Base-by-base conservation (phyloP, 2,113 vertebrate genomes). In the Rafetus swinhoei region DNA sequence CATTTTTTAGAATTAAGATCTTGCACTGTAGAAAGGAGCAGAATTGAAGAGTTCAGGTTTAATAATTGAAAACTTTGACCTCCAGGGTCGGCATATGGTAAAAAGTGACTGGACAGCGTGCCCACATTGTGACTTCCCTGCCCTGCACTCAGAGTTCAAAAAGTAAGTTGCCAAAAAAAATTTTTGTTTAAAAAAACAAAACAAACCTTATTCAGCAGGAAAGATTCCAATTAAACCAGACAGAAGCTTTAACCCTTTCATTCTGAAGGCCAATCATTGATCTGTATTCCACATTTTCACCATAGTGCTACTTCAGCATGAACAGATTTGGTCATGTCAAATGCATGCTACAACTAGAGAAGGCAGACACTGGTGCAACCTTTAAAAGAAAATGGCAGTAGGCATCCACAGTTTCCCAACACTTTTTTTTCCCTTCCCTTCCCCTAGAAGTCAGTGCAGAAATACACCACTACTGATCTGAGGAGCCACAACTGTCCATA, bases 71-170 rank as follows among this genome's bases (percentile, higher is more conserved):
- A 87, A 13, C 3, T 83, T 60, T 52, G 76, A 8, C 50, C 13
- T 62, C 60, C 96, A 99, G 99, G 99, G 99, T 55, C 99, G 98
- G 57, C 99, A 99, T 21, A 99, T 99, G 99, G 92, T 99, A 79
- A 99, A 98, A 13, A 98, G 99, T 15, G 99, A 99, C 82, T 99
- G 99, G 99, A 99, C 98, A 0, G 96, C 98, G 84, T 99, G 99
- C 97, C 99, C 99, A 0, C 98, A 98, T 56, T 99, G 99, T 29
- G 98, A 98, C 95, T 99, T 99, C 29, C 99, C 99, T 56, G 99
- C 99, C 6, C 98, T 99, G 27, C 98, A 99, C 89, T 99, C 99
- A 1, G 98, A 99, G 95, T 98, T 99, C 84, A 98, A 96, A 84
- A 96, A 82, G 99, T 99, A 98, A 98, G 99, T 98, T 79, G n/a